Evolutionary conservation across 2,888 invertebrate genomes (phyloP).

Genomic region (Eupithecia inturbata): DNA sequence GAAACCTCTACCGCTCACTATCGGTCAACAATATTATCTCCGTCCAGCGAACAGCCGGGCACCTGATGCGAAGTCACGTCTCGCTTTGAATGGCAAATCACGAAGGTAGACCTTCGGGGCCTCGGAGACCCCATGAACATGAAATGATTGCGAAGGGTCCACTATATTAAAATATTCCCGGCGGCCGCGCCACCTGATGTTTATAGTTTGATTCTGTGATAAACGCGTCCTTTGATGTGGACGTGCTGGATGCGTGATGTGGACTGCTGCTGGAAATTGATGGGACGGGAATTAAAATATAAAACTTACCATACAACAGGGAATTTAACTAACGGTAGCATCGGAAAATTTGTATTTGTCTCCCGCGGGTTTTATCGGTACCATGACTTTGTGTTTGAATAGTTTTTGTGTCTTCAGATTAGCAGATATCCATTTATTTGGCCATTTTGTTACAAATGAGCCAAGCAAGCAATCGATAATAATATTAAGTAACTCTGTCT

Average conservation of each 20-base stretch:
- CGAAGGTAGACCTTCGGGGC: constrained; percentile 80
- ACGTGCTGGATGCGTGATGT: background rate
- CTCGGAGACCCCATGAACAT: constrained; percentile 80
- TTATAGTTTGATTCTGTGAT: constrained; percentile 69
- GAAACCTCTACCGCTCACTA: constrained; percentile 55
- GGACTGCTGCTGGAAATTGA: too few species aligned
- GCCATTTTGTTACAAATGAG: too few species aligned
- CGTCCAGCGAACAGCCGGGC: constrained; percentile 61
- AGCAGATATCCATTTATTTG: too few species aligned
- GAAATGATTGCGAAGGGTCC: constrained; percentile 81
- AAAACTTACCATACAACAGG: background rate
- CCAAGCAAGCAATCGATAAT: too few species aligned
- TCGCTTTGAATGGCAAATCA: constrained; percentile 82
- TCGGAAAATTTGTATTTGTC: background rate
- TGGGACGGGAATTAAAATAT: background rate
- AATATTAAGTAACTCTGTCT: too few species aligned
- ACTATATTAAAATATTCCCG: constrained; percentile 80
- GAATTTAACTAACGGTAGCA: background rate
- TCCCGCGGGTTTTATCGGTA: background rate
- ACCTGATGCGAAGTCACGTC: constrained; percentile 76
- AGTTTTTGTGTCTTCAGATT: too few species aligned
- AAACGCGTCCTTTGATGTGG: constrained; percentile 49
- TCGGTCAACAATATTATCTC: constrained; percentile 77
- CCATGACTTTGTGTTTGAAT: background rate
- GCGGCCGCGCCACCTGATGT: constrained; percentile 76